Base-by-base conservation (phyloP, 2,888 invertebrate genomes). In the Clepsis dumicolana region DNA sequence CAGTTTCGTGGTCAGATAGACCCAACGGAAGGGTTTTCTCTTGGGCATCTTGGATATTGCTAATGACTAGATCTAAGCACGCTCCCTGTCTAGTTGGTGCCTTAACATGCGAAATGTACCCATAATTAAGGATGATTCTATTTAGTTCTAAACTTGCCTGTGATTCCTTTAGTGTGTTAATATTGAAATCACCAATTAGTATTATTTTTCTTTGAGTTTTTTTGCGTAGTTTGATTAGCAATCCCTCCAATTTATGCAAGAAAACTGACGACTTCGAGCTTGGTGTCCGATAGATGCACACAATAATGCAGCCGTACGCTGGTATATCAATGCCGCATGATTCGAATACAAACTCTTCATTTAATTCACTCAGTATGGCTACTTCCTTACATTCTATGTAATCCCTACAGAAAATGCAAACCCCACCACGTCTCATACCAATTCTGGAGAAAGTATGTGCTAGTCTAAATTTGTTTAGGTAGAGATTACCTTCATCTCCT, bases 401-500 rank as follows among this genome's bases (percentile, higher is more conserved):
- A 8, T 68, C 52, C 35, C 54, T 59, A 4, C 53, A 41, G 32
- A 63, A 25, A 16, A 59, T 63, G 7, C 64, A 63, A 14, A 59
- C 52, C 3, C 59, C 68, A 14, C 68, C 68, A 1, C 68, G 27
- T 38, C 44, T 64, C 21, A 50, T 50, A 14, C 2, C n/a, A 0
- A 38, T 4, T 12, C 64, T 64, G 12, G 29, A 32, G 52, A 60
- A 59, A 0, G 44, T 18, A 1, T 10, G 10, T 18, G 61, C 71
- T 44, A 71, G 7, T 44, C 38, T 59, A 24, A 60, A 64, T 12
- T 57, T 24, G 21, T 54, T 54, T 38, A 70, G 8, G 10, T 56
- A 27, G 4, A 70, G 52, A 29, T 62, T 67, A 14, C 27, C 12
- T 18, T 70, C 66, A n/a, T 64, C 60, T 16, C 67, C 70, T n/a